These are phyloP conservation scores for Conomelus anceps DNA, from an alignment of 2,888 invertebrate species.

Conservation along the genomic window DNA sequence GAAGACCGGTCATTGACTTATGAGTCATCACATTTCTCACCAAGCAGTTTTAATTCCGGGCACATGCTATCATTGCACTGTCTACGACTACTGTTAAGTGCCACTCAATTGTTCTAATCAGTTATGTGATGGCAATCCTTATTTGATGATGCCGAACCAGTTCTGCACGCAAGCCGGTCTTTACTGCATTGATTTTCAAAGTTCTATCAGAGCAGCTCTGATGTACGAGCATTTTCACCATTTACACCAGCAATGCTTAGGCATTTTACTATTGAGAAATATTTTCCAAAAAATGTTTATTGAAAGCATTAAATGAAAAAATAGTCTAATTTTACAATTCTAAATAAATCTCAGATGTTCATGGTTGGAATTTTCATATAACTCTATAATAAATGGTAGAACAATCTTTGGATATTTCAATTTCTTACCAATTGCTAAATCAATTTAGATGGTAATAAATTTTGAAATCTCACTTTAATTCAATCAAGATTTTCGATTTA, in stretches of 20 bases:
- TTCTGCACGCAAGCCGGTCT: not conserved
- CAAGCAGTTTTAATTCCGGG: not conserved
- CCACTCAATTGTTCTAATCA: not conserved
- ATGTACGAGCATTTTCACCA: not conserved
- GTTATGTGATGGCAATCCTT: not conserved
- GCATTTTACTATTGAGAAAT: not conserved
- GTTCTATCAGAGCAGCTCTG: not conserved
- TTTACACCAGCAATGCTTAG: not conserved
- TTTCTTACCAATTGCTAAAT: too few relatives aligned
- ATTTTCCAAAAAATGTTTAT: not conserved
- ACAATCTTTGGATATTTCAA: too few relatives aligned
- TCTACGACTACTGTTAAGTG: not conserved
- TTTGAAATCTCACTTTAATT: too few relatives aligned
- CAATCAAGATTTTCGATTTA: too few relatives aligned
- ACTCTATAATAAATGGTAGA: too few relatives aligned
- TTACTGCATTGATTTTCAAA: not conserved
- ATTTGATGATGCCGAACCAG: not conserved
- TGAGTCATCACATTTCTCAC: not conserved
- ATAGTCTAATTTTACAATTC: too few relatives aligned
- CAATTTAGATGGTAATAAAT: too few relatives aligned
- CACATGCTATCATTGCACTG: not conserved
- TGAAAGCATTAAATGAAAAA: too few relatives aligned
- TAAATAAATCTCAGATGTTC: too few relatives aligned
- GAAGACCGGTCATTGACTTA: not conserved
- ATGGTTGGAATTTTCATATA: not conserved